Evolutionary conservation across 2,888 invertebrate genomes (phyloP).

Genomic region (Oligia latruncula): DNA sequence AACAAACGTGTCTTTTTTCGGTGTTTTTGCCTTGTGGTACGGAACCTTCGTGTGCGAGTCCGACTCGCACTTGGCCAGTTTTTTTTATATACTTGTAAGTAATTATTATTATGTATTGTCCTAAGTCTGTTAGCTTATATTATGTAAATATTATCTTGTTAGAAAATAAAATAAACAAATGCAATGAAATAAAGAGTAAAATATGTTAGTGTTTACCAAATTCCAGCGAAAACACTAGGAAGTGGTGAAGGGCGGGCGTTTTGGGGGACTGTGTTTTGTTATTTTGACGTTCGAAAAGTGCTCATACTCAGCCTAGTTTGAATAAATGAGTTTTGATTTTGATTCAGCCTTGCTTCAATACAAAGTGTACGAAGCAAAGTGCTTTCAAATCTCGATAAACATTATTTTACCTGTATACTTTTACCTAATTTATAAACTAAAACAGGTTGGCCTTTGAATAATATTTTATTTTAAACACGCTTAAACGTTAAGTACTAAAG

Average conservation of each 20-base stretch:
- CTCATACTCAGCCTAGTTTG: no score
- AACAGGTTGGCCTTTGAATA: not conserved
- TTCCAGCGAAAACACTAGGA: no score
- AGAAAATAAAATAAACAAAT: not conserved
- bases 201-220: not conserved
- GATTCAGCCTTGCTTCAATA: not conserved
- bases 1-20: no score
- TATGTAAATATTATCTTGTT: not conserved
- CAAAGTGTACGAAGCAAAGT: not conserved
- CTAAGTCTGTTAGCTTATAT: not conserved
- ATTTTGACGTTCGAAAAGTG: no score
- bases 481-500: constrained; percentile 21
- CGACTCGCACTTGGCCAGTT: no score
- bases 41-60: no score
- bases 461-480: constrained; percentile 16
- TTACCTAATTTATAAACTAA: not conserved
- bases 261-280: no score
- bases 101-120: not conserved
- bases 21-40: no score
- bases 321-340: no score
- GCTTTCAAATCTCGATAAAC: not conserved
- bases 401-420: not conserved
- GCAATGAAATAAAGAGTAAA: not conserved
- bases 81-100: no score
- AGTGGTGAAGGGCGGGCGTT: no score